phyloP scores from a whole-genome alignment of 1,140 invertebrate genomes.

The Drosophila lacertosa region DNA sequence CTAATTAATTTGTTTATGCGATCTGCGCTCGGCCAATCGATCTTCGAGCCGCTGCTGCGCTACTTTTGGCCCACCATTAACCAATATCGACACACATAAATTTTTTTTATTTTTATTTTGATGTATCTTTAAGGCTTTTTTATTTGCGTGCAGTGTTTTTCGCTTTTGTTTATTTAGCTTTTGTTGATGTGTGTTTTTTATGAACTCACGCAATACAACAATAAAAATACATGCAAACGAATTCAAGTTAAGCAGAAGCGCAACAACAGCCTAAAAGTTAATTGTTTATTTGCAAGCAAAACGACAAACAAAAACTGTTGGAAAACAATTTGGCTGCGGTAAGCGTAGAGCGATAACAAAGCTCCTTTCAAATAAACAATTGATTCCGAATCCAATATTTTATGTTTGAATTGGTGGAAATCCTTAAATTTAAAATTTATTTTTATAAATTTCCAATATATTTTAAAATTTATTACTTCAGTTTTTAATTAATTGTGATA shows the following conservation, averaged over 20 bases:
- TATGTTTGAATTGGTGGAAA: too few species aligned
- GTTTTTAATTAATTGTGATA: too few species aligned
- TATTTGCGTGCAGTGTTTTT: constrained; percentile 15
- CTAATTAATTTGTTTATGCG: constrained; percentile 81
- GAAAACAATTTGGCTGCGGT: constrained; percentile 20
- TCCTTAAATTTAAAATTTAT: too few species aligned
- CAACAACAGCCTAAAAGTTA: constrained; percentile 33
- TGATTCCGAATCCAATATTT: too few species aligned
- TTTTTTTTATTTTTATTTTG: background rate
- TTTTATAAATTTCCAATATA: too few species aligned
- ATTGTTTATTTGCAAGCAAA: constrained; percentile 33
- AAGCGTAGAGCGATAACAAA: constrained; percentile 19
- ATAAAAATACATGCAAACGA: constrained; percentile 52
- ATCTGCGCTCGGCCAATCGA: constrained; percentile 37
- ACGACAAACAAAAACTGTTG: constrained; percentile 19
- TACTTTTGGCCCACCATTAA: constrained; percentile 47
- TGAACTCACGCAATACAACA: constrained; percentile 50
- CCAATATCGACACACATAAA: constrained; percentile 8
- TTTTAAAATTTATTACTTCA: too few species aligned
- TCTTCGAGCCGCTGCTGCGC: constrained; percentile 39
- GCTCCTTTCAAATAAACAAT: background rate
- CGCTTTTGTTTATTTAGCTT: constrained; percentile 28
- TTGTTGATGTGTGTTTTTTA: too few species aligned
- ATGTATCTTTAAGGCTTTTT: constrained; percentile 40
- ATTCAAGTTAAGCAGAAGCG: constrained; percentile 20